phyloP scores from a whole-genome alignment of 1,140 invertebrate species.

The Eriocheir sinensis region DNA sequence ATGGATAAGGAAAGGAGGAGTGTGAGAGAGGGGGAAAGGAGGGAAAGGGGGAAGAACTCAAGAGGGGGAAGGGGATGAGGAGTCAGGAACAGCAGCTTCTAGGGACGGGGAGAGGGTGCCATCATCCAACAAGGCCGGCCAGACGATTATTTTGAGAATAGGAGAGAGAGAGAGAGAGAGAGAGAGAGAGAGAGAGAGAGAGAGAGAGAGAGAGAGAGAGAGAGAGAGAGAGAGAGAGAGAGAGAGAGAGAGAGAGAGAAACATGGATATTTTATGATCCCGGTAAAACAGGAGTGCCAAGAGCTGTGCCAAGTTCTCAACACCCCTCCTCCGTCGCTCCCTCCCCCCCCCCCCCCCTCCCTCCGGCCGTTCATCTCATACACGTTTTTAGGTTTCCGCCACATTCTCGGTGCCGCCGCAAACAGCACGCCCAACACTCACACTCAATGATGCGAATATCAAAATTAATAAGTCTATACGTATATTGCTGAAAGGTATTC shows the following conservation, averaged over 20 bases:
- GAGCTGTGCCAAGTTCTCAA: not conserved
- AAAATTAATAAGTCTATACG: no score
- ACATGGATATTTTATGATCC: not conserved
- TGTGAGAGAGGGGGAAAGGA: not conserved
- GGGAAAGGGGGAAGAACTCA: not conserved
- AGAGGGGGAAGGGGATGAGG: not conserved
- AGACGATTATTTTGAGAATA: not conserved
- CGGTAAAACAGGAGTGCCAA: not conserved
- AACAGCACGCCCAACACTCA: no score
- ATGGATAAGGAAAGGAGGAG: not conserved
- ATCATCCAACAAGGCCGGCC: not conserved
- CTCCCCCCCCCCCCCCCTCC: not conserved
- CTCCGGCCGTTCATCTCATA: not conserved
- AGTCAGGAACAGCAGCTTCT: not conserved
- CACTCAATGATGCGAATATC: no score
- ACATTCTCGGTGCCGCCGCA: no score
- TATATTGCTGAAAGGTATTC: no score
- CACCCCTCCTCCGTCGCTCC: not conserved
- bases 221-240: constrained; percentile 12
- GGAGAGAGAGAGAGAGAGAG: constrained; percentile 21
- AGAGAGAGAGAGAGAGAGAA: not conserved
- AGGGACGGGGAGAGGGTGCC: not conserved
- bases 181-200: constrained; percentile 16
- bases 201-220: constrained; percentile 17
- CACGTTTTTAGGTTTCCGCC: not conserved